Evolutionary conservation across 2,797 vertebrate species (phyloP), one percentile per base, ranked within the genome.

Genomic region (Neosilurus hyrtlii): DNA sequence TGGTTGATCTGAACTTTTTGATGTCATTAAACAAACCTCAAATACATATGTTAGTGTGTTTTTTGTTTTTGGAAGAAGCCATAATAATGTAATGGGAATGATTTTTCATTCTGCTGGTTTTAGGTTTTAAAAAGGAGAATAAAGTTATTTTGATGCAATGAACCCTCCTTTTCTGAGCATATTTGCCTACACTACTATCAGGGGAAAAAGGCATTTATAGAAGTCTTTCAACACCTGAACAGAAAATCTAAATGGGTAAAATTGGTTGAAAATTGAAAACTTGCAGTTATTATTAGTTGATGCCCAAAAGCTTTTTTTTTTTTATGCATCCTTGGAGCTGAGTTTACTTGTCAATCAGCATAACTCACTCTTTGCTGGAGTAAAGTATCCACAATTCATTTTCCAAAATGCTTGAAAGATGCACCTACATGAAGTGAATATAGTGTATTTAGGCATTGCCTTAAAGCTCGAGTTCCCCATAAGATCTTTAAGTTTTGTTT

Each of bases 1-100:
- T 62, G 22, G 57, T 56, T 57, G 11, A 12, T 18, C 15, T 35
- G 30, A 35, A 66, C 16, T 67, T 67, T 43, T 71, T 71, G 35
- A 67, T 70, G 37, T 71, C 22, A 71, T 71, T 71, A 71, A 71
- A 71, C 20, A 51, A 71, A 71, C 20, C 43, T 71, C 20, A 49
- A 15, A 30, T 10, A 30, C 15, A 56, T 54, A 18, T 68, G 51
- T 54, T 72, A 24, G 8, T 54, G 52, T 73, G 51, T 54, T 18
- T 54, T 18, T 30, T 54, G 15, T 73, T 56, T 15, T 73, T 73
- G 22, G n/a, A 24, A 30, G 6, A 30, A 11, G 51, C 51, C n/a
- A 5, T 54, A 30, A 73, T 54, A 71, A 71, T 51, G 68, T 52
- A 15, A 51, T 2, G 22, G 16, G 43, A 71, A 71, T n/a, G 22